Evolutionary conservation across 2,797 vertebrate genomes (phyloP).

Genomic region (Helarctos malayanus): DNA sequence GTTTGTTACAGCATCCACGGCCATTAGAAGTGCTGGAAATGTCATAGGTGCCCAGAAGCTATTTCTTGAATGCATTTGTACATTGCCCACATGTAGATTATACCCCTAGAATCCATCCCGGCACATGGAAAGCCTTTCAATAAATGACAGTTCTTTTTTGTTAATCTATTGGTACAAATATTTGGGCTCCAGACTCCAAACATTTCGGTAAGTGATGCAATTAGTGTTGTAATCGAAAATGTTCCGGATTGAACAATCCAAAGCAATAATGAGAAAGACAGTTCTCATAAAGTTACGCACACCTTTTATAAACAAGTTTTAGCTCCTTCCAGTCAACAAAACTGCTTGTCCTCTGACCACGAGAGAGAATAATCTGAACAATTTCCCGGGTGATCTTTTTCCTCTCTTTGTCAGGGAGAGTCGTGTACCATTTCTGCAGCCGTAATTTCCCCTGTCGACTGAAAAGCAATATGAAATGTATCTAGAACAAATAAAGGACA

Average conservation of each 20-base stretch:
- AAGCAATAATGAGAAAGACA: not conserved
- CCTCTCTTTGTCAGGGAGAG: constrained; percentile 95
- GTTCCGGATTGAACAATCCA: not conserved
- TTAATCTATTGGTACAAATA: not conserved
- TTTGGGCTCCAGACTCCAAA: not conserved
- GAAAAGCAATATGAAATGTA: constrained; percentile 98
- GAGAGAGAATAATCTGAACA: constrained; percentile 94
- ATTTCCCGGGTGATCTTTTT: constrained; percentile 98
- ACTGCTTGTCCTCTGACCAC: constrained; percentile 95
- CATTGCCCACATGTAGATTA: not conserved
- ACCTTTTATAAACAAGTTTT: constrained; percentile 99
- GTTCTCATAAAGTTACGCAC: constrained; percentile 88
- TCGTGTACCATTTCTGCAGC: constrained; percentile 98
- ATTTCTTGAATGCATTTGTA: not conserved
- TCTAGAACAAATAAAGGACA: constrained; percentile 89
- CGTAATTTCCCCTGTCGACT: constrained; percentile 98
- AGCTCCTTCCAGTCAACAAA: constrained; percentile 98
- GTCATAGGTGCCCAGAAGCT: not conserved
- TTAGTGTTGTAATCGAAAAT: not conserved
- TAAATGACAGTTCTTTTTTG: not conserved
- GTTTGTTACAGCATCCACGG: not conserved
- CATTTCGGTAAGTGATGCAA: not conserved
- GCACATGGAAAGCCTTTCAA: not conserved
- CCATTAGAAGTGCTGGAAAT: not conserved
- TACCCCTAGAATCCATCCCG: not conserved